phyloP scores from a whole-genome alignment of 2,797 vertebrate genomes.

The Pangasius mekongensis region DNA sequence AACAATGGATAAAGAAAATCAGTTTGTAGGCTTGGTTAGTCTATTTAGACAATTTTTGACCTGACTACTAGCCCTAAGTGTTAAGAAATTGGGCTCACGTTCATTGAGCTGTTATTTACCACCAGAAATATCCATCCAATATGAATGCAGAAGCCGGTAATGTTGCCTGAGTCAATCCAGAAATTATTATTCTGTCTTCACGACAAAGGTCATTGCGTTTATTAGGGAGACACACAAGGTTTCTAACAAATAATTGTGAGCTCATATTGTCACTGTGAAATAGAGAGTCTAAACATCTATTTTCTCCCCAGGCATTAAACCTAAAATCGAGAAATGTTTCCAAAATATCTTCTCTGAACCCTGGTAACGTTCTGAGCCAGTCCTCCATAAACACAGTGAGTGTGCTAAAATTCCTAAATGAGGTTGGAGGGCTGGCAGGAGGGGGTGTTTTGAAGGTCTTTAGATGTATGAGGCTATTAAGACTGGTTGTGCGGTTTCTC shows the following conservation, averaged over 20 bases:
- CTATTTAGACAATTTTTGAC: not conserved
- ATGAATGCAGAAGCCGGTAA: not conserved
- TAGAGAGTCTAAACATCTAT: conserved; percentile 14
- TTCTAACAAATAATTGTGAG: conserved; percentile 5
- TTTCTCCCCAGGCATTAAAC: conserved; percentile 5
- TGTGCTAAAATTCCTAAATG: conserved; percentile 27
- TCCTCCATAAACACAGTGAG: conserved; percentile 2
- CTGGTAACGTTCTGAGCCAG: not conserved
- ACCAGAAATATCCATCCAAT: not conserved
- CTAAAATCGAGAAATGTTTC: conserved; percentile 32
- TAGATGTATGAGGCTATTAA: conserved; percentile 53
- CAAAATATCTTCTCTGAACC: conserved; percentile 4
- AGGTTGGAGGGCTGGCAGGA: conserved; percentile 4
- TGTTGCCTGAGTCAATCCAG: not conserved
- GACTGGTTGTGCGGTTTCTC: conserved; percentile 50
- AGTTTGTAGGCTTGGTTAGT: not conserved
- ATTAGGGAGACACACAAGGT: conserved; percentile 3
- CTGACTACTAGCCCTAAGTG: not conserved
- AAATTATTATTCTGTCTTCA: conserved; percentile 15
- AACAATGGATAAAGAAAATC: not conserved
- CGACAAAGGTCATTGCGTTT: conserved; percentile 12
- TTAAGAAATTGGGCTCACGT: not conserved
- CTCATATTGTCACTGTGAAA: conserved; percentile 15
- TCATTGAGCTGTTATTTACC: not conserved
- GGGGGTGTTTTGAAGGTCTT: conserved; percentile 35